Evolutionary conservation across 35 echinoderm and acorn worm genomes (phyloP).

Genomic region (Holothuria glaberrima): DNA sequence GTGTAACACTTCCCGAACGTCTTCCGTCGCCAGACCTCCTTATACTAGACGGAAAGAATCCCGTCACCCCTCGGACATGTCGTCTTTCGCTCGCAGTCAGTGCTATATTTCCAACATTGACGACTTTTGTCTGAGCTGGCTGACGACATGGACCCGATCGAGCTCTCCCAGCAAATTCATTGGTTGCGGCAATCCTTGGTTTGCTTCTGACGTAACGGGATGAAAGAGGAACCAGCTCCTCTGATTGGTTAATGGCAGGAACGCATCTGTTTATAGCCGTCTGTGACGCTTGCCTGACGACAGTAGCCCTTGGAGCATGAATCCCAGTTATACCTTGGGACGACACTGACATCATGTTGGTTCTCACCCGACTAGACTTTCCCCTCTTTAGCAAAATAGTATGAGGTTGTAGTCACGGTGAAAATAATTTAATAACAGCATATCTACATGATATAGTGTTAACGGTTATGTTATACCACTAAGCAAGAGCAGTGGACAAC

Average conservation of each 20-base stretch:
- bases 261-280: conserved; percentile 66
- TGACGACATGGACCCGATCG: conserved; percentile 56
- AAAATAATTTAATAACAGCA: too few relatives aligned
- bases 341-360: conserved; percentile 32
- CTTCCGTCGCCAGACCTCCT: conserved; percentile 17
- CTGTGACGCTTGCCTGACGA: conserved; percentile 62
- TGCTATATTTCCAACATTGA: conserved; percentile 55
- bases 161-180: conserved; percentile 66
- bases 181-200: conserved; percentile 43
- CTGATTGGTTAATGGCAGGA: conserved; percentile 64
- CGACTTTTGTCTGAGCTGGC: conserved; percentile 56
- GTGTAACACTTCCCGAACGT: conserved; percentile 5
- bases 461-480: too few relatives aligned
- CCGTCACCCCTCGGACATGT: conserved; percentile 62
- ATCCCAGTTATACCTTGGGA: background rate
- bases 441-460: too few relatives aligned
- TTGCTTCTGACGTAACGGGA: conserved; percentile 42
- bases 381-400: too few relatives aligned
- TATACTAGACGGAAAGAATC: conserved; percentile 66
- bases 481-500: too few relatives aligned
- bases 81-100: conserved; percentile 63
- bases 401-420: too few relatives aligned
- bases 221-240: conserved; percentile 8
- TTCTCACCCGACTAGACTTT: too few relatives aligned
- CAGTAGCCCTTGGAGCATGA: conserved; percentile 39